These are phyloP conservation scores for Drosophila kuntzei DNA, from an alignment of 2,888 invertebrate genomes.

Conservation along the genomic window DNA sequence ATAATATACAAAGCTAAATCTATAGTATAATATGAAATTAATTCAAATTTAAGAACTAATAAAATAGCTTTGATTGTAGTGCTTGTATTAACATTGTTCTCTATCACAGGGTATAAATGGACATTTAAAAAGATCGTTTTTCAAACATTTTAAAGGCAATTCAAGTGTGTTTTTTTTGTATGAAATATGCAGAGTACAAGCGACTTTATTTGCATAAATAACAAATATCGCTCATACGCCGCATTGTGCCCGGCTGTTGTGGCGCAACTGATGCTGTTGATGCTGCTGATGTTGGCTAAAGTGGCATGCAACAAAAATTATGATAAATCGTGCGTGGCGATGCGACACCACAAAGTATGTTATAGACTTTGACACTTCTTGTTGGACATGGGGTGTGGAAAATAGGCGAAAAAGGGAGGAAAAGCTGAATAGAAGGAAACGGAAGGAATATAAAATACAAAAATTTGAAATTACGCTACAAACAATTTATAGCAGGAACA, in stretches of 20 bases:
- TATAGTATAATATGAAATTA: too few species aligned
- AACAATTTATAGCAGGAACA: constrained; percentile 18
- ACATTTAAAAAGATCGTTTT: constrained; percentile 1
- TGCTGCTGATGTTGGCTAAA: constrained; percentile 24
- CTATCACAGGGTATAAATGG: constrained; percentile 17
- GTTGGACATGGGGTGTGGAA: neutral
- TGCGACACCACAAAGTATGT: constrained; percentile 45
- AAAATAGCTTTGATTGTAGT: too few species aligned
- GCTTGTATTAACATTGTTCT: too few species aligned
- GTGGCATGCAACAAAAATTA: constrained; percentile 62
- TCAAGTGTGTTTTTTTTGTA: constrained; percentile 16
- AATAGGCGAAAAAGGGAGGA: neutral
- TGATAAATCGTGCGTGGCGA: constrained; percentile 69
- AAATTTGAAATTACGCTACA: constrained; percentile 34
- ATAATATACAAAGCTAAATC: too few species aligned
- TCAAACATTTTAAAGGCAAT: constrained; percentile 34
- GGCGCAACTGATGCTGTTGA: constrained; percentile 30
- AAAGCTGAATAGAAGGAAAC: neutral
- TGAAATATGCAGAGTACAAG: constrained; percentile 47
- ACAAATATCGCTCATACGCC: constrained; percentile 78
- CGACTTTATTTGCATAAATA: constrained; percentile 77
- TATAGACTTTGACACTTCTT: constrained; percentile 14
- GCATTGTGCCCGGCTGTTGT: constrained; percentile 63
- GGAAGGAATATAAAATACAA: constrained; percentile 13
- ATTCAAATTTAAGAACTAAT: too few species aligned